These are phyloP conservation scores for Hydractinia symbiolongicarpus DNA, from an alignment of 30 jellyfish, hydroid and myxozoan species.

Conservation along the genomic window DNA sequence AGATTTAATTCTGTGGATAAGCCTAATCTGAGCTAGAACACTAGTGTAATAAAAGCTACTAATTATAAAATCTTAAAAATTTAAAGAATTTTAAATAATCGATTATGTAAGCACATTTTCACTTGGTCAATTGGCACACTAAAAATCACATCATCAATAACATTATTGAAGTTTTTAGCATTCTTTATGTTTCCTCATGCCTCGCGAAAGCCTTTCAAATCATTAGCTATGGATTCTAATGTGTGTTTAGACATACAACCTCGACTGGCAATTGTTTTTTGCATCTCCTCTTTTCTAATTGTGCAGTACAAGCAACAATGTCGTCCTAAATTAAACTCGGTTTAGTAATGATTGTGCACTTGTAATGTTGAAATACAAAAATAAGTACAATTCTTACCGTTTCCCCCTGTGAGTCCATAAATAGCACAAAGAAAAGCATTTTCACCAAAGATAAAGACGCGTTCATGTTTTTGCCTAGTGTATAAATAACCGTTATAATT, in stretches of 20 bases:
- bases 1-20: too few relatives aligned
- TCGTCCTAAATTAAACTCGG: background rate
- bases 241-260: background rate
- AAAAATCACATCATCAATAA: slow-evolving; percentile 9
- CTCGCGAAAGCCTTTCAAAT: background rate
- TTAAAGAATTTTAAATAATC: too few relatives aligned
- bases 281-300: background rate
- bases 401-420: slow-evolving; percentile 34
- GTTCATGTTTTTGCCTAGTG: background rate
- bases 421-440: slow-evolving; percentile 12
- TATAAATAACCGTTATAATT: too few relatives aligned
- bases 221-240: background rate
- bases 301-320: slow-evolving; percentile 19
- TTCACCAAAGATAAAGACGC: slow-evolving; percentile 32
- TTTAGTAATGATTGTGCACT: too few relatives aligned
- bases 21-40: too few relatives aligned
- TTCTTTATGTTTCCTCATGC: slow-evolving; percentile 27
- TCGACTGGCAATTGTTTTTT: background rate
- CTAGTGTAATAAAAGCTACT: too few relatives aligned
- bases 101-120: background rate
- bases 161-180: slow-evolving; percentile 17
- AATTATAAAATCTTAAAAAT: too few relatives aligned
- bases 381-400: slow-evolving; percentile 14
- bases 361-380: background rate
- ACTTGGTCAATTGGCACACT: slow-evolving; percentile 30